Base-by-base conservation (phyloP, 2,888 invertebrate species). In the Tetragnatha montana region DNA sequence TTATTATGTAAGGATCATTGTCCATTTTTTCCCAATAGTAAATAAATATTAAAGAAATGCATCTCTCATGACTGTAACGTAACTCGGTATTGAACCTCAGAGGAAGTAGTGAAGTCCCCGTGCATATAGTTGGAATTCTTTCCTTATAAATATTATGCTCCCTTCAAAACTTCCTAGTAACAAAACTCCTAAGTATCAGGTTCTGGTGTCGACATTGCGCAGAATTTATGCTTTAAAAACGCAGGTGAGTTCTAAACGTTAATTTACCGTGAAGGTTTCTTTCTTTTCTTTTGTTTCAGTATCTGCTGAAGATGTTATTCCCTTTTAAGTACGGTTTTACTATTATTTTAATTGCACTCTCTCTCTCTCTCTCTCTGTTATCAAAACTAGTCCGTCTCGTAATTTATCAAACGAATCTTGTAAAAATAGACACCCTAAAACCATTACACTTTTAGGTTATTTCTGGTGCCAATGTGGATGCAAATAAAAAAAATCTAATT, bases 191-290 rank as follows among this genome's bases (percentile, higher is more conserved):
- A 12, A 60, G 60, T 60, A 60, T 60, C 60, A 10, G 60, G 17
- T 60, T 60, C 10, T 60, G 14, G 17, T 60, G 12, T 60, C 17
- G 60, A 60, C 60, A 60, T 7, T 17, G 17, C 17, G 14, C 17
- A 10, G 60, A 60, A 60, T 60, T 60, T 10, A 4, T 60, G 60
- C 60, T 60, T 60, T 17, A 12, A 17, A 60, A 17, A 60, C 60
- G 17, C 17, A 17, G 60, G 12, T 12, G 17, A 60, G 12, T 60
- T 17, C 60, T 60, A 60, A 60, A 60, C 17, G 10, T 60, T 60
- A 60, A 60, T 60, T 60, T 60, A 60, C 60, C 60, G 60, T 60
- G 60, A 60, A 60, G 60, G 60, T 60, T 60, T 60, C 60, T 60
- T 60, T 60, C 60, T 10, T 60, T 60, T 12, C 8, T 60, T 17